Conservation (phyloP, 2,113 vertebrate genomes). For the Callopanchax toddi region DNA sequence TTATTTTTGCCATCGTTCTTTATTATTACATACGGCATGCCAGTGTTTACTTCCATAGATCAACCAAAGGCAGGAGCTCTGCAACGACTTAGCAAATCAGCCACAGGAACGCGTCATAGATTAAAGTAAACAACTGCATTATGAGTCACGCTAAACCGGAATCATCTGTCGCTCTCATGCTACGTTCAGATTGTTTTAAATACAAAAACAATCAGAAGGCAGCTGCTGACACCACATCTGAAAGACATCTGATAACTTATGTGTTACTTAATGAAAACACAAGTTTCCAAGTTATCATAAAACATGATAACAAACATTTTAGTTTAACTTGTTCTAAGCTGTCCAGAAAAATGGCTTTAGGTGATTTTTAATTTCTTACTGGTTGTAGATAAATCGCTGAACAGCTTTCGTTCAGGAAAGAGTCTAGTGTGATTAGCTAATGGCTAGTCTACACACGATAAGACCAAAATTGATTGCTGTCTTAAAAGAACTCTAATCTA, state of each 20-base stretch:
- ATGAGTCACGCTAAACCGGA: constrained; percentile 4
- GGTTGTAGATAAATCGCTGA: too few species aligned
- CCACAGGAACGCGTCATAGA: constrained; percentile 15
- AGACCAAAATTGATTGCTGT: too few species aligned
- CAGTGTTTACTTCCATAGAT: constrained; percentile 39
- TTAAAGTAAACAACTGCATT: constrained; percentile 16
- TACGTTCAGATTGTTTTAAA: background rate
- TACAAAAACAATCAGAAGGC: background rate
- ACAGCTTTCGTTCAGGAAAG: too few species aligned
- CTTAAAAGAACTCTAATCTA: too few species aligned
- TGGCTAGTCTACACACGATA: too few species aligned
- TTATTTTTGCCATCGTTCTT: constrained; percentile 20
- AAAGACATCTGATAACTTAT: background rate
- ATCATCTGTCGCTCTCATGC: background rate
- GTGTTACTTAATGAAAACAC: background rate
- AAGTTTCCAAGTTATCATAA: too few species aligned
- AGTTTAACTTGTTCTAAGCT: background rate
- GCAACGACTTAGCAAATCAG: constrained; percentile 11
- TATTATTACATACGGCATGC: constrained; percentile 22
- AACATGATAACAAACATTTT: background rate
- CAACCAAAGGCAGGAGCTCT: background rate
- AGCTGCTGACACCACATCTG: too few species aligned
- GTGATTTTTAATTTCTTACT: too few species aligned
- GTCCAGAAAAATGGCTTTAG: too few species aligned
- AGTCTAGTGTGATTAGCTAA: too few species aligned